A percentile compares a stretch with the other conserved stretches of the same genome.
These are phyloP conservation scores for Chironomus striatipennis DNA, from an alignment of 1,140 invertebrate genomes.

Conservation along the genomic window DNA sequence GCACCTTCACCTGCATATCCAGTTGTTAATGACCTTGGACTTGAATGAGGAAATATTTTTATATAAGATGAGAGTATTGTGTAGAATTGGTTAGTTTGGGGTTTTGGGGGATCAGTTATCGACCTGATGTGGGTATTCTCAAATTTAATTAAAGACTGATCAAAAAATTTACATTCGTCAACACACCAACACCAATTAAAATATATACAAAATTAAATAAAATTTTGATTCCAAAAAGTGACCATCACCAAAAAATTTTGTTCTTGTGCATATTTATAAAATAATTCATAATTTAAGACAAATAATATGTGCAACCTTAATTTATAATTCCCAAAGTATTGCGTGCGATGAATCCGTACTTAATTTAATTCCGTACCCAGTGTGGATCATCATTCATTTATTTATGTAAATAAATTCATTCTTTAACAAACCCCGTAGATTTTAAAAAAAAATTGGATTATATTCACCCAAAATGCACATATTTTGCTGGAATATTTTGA, in stretches of 20 bases:
- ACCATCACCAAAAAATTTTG: slow-evolving; percentile 9
- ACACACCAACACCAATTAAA: no score
- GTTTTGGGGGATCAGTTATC: no score
- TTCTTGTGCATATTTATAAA: not conserved
- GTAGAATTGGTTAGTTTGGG: no score
- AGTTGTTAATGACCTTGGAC: not conserved
- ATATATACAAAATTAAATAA: no score
- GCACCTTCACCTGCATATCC: not conserved
- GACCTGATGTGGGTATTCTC: no score
- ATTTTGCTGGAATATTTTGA: not conserved
- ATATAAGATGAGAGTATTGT: no score
- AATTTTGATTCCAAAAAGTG: no score
- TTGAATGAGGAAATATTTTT: no score
- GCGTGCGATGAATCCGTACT: not conserved
- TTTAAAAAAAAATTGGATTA: not conserved
- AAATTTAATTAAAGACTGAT: no score
- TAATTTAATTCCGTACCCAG: not conserved
- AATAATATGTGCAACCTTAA: not conserved
- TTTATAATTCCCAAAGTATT: not conserved
- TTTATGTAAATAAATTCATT: not conserved
- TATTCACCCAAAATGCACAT: not conserved
- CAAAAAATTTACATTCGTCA: no score
- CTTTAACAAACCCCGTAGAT: not conserved
- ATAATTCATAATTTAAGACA: no score
- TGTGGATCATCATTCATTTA: not conserved